Percentiles rank a stretch among this genome's conserved stretches.
Evolutionary conservation across 1,140 invertebrate species (phyloP).

Genomic region (Chrysomallon squamiferum): DNA sequence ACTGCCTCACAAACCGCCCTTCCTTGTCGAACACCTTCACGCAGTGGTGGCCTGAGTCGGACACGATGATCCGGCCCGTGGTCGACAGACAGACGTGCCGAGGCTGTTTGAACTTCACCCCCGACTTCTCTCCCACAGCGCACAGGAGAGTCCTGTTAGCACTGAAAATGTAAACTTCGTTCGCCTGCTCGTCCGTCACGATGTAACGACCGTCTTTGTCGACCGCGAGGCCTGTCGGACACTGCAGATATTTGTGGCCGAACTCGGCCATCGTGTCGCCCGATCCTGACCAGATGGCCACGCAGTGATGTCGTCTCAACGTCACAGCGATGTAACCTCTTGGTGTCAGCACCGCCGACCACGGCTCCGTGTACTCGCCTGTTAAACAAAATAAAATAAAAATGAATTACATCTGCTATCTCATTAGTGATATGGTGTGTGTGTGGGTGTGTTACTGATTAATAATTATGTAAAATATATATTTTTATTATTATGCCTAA

Average conservation of each 20-base stretch:
- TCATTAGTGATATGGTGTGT: too few species aligned
- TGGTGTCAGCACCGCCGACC: constrained; percentile 2
- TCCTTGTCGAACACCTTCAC: constrained; percentile 42
- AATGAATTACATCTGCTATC: too few species aligned
- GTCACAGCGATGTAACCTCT: constrained; percentile 25
- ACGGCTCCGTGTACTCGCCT: constrained; percentile 4
- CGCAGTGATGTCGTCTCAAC: constrained; percentile 15
- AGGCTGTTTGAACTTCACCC: constrained; percentile 14
- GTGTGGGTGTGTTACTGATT: too few species aligned
- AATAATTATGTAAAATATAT: too few species aligned
- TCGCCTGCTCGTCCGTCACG: constrained; percentile 25
- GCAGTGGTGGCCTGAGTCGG: constrained; percentile 50
- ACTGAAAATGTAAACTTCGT: constrained; percentile 23
- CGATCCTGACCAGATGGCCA: constrained; percentile 19
- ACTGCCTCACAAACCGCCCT: constrained; percentile 63
- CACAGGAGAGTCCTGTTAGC: constrained; percentile 14
- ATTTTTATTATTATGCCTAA: too few species aligned
- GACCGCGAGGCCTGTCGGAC: constrained; percentile 28
- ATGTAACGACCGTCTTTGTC: constrained; percentile 24
- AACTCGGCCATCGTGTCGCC: constrained; percentile 19
- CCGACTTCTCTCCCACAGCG: constrained; percentile 3
- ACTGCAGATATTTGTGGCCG: constrained; percentile 17
- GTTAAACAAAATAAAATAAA: neutral
- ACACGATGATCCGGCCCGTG: constrained; percentile 38
- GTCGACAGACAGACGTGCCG: constrained; percentile 29